A percentile compares a stretch with the other conserved stretches of the same genome.
Conservation (phyloP, 2,888 invertebrate genomes). For the Drosophila borborema region DNA sequence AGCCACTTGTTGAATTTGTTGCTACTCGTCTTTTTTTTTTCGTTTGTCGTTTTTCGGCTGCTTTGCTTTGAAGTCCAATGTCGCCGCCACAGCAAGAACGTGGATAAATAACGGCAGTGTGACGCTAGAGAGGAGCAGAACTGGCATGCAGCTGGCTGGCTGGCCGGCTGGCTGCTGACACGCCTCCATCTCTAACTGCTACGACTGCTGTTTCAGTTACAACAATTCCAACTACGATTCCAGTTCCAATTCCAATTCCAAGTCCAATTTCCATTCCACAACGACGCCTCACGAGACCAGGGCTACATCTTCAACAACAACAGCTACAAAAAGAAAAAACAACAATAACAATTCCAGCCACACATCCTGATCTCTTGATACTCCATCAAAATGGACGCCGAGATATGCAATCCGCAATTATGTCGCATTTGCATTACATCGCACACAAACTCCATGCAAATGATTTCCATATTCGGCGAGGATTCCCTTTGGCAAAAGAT, state of each 20-base stretch:
- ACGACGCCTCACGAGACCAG: constrained; percentile 7
- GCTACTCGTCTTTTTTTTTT: background rate
- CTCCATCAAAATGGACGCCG: constrained; percentile 61
- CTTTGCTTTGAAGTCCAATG: constrained; percentile 31
- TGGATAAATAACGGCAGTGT: constrained; percentile 35
- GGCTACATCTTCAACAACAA: constrained; percentile 9
- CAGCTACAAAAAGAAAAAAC: too few species aligned
- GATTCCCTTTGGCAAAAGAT: constrained; percentile 84
- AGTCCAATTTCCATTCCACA: constrained; percentile 9
- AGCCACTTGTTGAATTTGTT: constrained; percentile 64
- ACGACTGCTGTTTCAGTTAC: constrained; percentile 8
- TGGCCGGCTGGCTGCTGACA: constrained; percentile 66
- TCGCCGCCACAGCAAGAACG: constrained; percentile 31
- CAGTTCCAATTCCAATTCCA: constrained; percentile 7
- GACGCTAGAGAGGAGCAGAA: constrained; percentile 33
- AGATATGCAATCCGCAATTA: constrained; percentile 77
- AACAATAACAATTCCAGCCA: background rate
- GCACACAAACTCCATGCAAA: constrained; percentile 81
- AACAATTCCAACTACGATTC: constrained; percentile 12
- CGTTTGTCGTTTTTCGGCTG: background rate
- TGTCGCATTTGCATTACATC: constrained; percentile 85
- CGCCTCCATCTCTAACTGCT: constrained; percentile 42
- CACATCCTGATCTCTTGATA: constrained; percentile 20
- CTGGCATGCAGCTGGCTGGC: constrained; percentile 74
- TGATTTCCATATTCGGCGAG: constrained; percentile 85